Percentiles rank a stretch among this genome's conserved stretches.
Conservation (phyloP, 1,140 invertebrate species). For the Asobara japonica region DNA sequence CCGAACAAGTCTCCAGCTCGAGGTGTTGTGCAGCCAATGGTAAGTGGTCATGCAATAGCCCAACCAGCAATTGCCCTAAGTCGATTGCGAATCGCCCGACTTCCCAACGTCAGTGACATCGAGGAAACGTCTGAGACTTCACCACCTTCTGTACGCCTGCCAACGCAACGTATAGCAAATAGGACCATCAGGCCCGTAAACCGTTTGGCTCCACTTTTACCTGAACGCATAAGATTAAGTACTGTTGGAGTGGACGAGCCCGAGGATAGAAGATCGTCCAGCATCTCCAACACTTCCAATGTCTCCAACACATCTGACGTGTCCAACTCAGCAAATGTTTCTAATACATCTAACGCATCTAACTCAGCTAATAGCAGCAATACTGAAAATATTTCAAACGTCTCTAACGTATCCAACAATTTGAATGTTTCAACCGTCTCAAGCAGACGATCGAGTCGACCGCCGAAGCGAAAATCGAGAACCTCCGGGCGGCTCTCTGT, state of each 20-base stretch:
- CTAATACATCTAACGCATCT: too few relatives aligned
- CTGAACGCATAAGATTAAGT: conserved; percentile 36
- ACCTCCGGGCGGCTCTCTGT: too few relatives aligned
- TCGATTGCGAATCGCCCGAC: conserved; percentile 52
- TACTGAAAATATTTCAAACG: too few relatives aligned
- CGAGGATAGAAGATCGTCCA: not conserved
- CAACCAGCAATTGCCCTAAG: conserved; percentile 64
- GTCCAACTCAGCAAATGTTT: too few relatives aligned
- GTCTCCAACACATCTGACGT: too few relatives aligned
- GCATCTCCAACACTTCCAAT: conserved; percentile 44
- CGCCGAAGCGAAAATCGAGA: conserved; percentile 21
- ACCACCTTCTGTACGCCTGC: too few relatives aligned
- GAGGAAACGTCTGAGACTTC: conserved; percentile 34
- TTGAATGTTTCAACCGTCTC: too few relatives aligned
- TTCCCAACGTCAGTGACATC: conserved; percentile 55
- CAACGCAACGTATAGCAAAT: too few relatives aligned
- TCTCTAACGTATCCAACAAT: too few relatives aligned
- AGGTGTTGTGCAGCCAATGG: conserved; percentile 64
- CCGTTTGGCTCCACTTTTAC: not conserved
- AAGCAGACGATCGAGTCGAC: conserved; percentile 40
- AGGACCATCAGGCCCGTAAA: too few relatives aligned
- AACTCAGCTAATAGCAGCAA: too few relatives aligned
- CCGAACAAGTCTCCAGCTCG: conserved; percentile 57
- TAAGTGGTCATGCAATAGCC: conserved; percentile 62
- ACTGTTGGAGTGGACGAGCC: not conserved